Evolutionary conservation across 92 coral and sea anemone species (phyloP), one percentile per base, ranked within the genome.

Genomic region (Actinostola sp.): DNA sequence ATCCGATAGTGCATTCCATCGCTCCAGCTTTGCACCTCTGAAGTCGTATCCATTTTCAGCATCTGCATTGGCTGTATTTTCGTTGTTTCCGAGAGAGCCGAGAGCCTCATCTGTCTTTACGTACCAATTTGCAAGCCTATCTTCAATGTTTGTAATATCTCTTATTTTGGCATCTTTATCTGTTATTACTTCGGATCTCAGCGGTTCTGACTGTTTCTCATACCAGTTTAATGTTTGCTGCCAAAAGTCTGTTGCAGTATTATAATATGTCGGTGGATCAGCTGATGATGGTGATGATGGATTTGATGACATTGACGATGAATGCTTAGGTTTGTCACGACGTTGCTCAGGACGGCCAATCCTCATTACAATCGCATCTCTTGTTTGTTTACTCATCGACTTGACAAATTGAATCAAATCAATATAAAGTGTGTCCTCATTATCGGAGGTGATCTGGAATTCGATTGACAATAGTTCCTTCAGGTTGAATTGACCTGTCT

Each of bases 191-290:
- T 6, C 17, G 41, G 19, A 11, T 20, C 59, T 53, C 13, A 28
- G 59, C 7, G 20, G 27, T 20, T 13, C 59, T 10, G n/a, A n/a
- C n/a, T n/a, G n/a, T n/a, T 36, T 2, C 21, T 17, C 4, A 26
- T 36, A 64, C 73, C 73, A 67, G 6, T 39, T 20, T 8, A 67
- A 34, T 15, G 59, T 9, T 27, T 67, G 73, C 41, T 67, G 73
- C 73, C 73, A 67, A 20, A 29, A 44, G 15, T 67, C 60, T 49
- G 3, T 67, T 0, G 8, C 34, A 53, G 59, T 19, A 25, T 53
- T 19, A 28, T 53, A 53, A 8, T 48, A n/a, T 2, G 13, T 23
- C 3, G 54, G 19, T 3, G 19, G 54, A 23, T 4, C 16, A 13
- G 54, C 54, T 48, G 54, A 3, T 14, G 54, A 14, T n/a, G 8